A percentile compares a stretch with the other conserved stretches of the same genome.
phyloP scores from a whole-genome alignment of 64 coral and sea anemone genomes.

The Porites lutea region DNA sequence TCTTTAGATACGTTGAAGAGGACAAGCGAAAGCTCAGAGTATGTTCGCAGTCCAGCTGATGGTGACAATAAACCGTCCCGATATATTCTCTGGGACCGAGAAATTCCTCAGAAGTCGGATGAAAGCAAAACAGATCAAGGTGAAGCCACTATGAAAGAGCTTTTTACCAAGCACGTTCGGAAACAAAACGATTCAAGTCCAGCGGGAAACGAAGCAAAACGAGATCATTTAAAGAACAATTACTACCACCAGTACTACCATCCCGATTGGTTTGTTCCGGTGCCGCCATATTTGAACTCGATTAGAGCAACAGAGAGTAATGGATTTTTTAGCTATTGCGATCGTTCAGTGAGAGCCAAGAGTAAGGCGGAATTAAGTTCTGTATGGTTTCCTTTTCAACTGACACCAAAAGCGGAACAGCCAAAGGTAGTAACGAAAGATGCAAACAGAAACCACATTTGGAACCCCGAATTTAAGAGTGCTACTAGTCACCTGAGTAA shows the following conservation, averaged over 20 bases:
- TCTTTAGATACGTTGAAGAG: not conserved
- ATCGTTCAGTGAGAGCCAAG: not conserved
- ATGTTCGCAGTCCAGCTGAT: not conserved
- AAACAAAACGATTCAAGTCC: not conserved
- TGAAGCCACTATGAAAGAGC: too few relatives aligned
- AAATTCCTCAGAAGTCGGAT: not conserved
- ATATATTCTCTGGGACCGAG: not conserved
- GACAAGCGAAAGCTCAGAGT: not conserved
- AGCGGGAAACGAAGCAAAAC: not conserved
- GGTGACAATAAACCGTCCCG: not conserved
- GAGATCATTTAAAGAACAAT: not conserved
- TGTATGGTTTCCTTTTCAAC: constrained; percentile 1
- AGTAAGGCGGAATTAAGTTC: not conserved
- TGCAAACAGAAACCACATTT: not conserved
- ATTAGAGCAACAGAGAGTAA: not conserved
- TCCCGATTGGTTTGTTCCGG: not conserved
- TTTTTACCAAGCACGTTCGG: not conserved
- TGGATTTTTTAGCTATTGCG: not conserved
- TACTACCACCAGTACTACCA: not conserved
- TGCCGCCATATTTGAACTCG: not conserved
- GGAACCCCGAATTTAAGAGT: not conserved
- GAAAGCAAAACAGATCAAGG: not conserved
- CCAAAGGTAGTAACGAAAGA: not conserved
- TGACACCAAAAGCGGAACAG: not conserved
- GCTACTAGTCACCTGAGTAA: not conserved